Base-by-base conservation (phyloP, 2,888 invertebrate genomes). In the Sesia apiformis region DNA sequence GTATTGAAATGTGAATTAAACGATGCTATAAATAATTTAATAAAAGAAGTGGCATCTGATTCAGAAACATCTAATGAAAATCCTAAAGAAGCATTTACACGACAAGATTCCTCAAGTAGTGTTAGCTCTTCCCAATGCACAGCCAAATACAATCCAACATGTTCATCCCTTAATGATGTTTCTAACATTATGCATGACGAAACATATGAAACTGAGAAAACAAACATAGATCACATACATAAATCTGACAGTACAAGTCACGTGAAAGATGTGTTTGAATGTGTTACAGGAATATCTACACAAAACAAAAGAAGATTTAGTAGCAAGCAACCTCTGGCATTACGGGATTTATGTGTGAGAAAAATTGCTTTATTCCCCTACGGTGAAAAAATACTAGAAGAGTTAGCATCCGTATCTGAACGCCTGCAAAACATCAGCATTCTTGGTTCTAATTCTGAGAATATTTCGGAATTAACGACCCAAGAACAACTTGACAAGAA, bases 71-170 rank as follows among this genome's bases (percentile, higher is more conserved):
- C 60, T 4, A 70, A 69, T 59, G 80, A 81, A 58, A 73, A 64
- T 59, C 52, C 61, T n/a, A 80, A 74, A 65, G 80, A 79, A 4
- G 62, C 57, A 39, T 77, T 83, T 59, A 70, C 76, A 52, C 91
- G 92, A 54, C 91, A 91, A 76, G 91, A 92, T 72, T 92, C 92
- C 51, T 86, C 90, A 54, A 91, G 91, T 69, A 92, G 92, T 67
- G 88, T 91, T 64, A 90, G 91, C 72, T 93, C 93, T 56, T 93
- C 93, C 57, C 91, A 93, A 65, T 93, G 93, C 74, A 94, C 94
- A 40, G 93, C 93, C 58, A 93, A 93, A 72, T 93, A 93, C 70
- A 92, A 92, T 65, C 91, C 92, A 43, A 83, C 83, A 57, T 84
- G 81, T 68, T 91, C 92, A 53, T 93, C 93, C 61, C 80, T 92